phyloP scores from a whole-genome alignment of 2,113 vertebrate genomes.

The Takifugu flavidus region DNA sequence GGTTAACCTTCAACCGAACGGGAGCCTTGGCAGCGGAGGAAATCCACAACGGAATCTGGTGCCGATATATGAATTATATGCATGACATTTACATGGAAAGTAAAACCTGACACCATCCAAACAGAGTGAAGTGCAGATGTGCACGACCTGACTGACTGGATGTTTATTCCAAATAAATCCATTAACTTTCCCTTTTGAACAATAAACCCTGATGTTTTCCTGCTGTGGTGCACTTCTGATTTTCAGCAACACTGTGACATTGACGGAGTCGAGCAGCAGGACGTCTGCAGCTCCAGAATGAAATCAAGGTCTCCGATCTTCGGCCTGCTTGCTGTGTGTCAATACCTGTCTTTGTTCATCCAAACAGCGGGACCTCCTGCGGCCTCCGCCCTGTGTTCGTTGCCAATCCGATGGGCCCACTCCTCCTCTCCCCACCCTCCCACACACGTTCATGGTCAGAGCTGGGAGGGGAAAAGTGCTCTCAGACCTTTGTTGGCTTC shows the following conservation, averaged over 20 bases:
- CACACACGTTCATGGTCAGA: neutral
- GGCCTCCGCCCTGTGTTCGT: slow-evolving; percentile 17
- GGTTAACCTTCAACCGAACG: slow-evolving; percentile 34
- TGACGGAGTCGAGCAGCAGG: too few species aligned
- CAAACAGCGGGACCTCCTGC: slow-evolving; percentile 10
- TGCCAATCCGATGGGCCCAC: slow-evolving; percentile 6
- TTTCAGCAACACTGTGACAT: neutral
- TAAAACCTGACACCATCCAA: too few species aligned
- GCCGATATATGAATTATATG: neutral
- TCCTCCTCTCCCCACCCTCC: neutral
- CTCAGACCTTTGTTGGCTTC: too few species aligned
- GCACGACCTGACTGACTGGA: too few species aligned
- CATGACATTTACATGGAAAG: too few species aligned
- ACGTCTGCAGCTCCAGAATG: too few species aligned
- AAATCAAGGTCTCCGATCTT: slow-evolving; percentile 1
- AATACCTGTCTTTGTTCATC: slow-evolving; percentile 1
- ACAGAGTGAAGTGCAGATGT: too few species aligned
- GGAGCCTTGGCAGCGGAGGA: slow-evolving; percentile 2
- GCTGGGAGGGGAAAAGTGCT: too few species aligned
- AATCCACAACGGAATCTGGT: slow-evolving; percentile 27
- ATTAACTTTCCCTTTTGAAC: too few species aligned
- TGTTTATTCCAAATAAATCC: too few species aligned
- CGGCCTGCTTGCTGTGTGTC: neutral
- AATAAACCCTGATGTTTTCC: neutral
- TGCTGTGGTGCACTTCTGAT: neutral